These are phyloP conservation scores for Atta cephalotes DNA, from an alignment of 1,140 invertebrate species.

Conservation along the genomic window DNA sequence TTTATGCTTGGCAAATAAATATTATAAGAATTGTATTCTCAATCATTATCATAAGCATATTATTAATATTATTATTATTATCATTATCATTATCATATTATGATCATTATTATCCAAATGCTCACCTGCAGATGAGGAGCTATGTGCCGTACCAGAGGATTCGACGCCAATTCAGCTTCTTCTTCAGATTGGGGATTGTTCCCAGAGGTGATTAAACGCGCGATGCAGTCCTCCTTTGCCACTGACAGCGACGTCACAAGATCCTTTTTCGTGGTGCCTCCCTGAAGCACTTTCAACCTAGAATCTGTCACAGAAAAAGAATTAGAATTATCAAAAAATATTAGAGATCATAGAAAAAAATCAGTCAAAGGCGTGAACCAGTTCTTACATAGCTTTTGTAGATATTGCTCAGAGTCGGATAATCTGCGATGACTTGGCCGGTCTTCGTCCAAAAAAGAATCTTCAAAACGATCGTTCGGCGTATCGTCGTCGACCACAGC, in stretches of 20 bases:
- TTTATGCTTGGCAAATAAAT: too few relatives aligned
- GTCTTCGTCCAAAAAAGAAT: slow-evolving; percentile 20
- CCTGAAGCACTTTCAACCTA: slow-evolving; percentile 80
- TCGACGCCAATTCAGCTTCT: slow-evolving; percentile 80
- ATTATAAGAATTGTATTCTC: too few relatives aligned
- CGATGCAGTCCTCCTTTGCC: slow-evolving; percentile 83
- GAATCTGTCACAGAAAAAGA: slow-evolving; percentile 73
- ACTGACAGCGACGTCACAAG: slow-evolving; percentile 84
- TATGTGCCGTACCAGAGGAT: slow-evolving; percentile 85
- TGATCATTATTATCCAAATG: slow-evolving; percentile 18
- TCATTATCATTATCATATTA: too few relatives aligned
- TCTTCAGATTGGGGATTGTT: slow-evolving; percentile 79
- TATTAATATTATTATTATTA: too few relatives aligned
- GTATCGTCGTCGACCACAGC: neutral
- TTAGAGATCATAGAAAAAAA: neutral
- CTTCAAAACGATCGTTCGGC: slow-evolving; percentile 21
- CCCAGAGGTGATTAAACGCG: slow-evolving; percentile 82
- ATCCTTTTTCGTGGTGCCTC: slow-evolving; percentile 81
- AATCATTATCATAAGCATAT: too few relatives aligned
- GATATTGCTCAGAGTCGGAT: slow-evolving; percentile 27
- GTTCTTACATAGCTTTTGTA: neutral
- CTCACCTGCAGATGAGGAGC: slow-evolving; percentile 84
- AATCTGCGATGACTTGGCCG: neutral
- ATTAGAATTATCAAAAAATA: neutral
- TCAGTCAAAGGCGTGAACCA: neutral